Evolutionary conservation across 1,140 invertebrate species (phyloP), one percentile per base, ranked within the genome.

Genomic region (Drosophila lini): DNA sequence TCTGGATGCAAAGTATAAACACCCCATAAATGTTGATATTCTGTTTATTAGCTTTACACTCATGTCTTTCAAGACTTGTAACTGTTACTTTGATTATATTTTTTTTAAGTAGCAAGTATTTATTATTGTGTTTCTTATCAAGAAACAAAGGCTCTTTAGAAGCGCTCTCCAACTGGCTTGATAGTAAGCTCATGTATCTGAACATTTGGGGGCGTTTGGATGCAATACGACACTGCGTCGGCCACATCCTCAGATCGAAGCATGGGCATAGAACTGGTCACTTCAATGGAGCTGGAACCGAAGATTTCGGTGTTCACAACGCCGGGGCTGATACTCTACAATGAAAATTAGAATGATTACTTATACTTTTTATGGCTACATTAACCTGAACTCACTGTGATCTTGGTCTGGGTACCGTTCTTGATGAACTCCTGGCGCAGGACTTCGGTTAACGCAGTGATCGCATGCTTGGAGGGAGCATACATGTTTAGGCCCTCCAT

Each of bases 391-490:
- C 86, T 80, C 25, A 91, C 91, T 0, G 91, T 91, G 15, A 90
- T 78, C 44, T 91, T 92, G 1, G 73, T 81, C 28, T 75, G 71
- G 0, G 77, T 80, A 3, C 77, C 77, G 41, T 73, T 73, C 7
- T 64, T 94, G 2, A 92, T 80, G 11, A 97, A 93, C 88, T 97
- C 96, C 36, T 94, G 94, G 25, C 94, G 91, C 4, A 95, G 84
- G 22, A 94, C 93, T 79, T 95, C 94, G 2, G 93, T 93, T 3
- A 95, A 76, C 1, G 94, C 93, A 15, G 92, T 94, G 3, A 95
- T 92, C 4, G 94, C 94, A 83, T 93, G 92, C 79, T 95, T 95
- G 1, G 94, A 94, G 2, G 94, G 94, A 5, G 93, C 80, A 89
- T 95, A 95, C 67, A 95, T 93, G 31, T 92, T 92, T 0, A 88